Evolutionary conservation across 2,797 vertebrate species (phyloP), one percentile per base, ranked within the genome.

Genomic region (Myotis findleyi): DNA sequence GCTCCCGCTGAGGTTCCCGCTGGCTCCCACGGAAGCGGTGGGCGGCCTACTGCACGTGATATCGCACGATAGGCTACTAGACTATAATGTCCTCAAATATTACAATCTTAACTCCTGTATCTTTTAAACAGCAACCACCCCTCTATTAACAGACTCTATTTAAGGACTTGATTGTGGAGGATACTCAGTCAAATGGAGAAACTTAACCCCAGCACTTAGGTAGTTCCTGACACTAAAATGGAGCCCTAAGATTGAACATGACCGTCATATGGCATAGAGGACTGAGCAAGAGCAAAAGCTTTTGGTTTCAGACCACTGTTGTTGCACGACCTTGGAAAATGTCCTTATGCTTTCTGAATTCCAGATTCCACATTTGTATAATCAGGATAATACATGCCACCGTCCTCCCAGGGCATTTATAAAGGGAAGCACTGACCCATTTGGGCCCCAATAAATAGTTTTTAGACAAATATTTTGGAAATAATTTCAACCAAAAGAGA

Each of bases 401-500:
- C 25, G 59, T 77, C 20, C 38, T 86, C 18, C 20, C 14, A 93
- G 7, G 33, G 21, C 23, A 91, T 13, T 47, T 94, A 36, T 38
- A 75, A 96, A 75, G n/a, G 27, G 36, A 72, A 96, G 62, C 41
- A 93, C 51, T 89, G 25, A 81, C 25, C 23, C 6, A 92, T n/a
- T 9, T 87, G 33, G 38, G 51, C 20, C 17, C 38, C n/a, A 55
- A 91, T 55, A 82, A 81, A 81, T 76, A 82, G 49, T 57, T 77
- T 36, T 49, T 83, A 71, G 64, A 87, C 27, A 59, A 76, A 80
- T 55, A 27, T 91, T 94, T 95, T 80, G 7, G 8, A 90, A 95
- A 91, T 36, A 36, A 36, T 91, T 93, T 76, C n/a, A 91, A 72
- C 20, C 41, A 80, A 86, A 87, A 27, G n/a, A 47, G 25, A 75